Percentiles rank a stretch among this genome's conserved stretches.
Evolutionary conservation across 2,888 invertebrate genomes (phyloP).

Genomic region (Polylopha cassiicola): DNA sequence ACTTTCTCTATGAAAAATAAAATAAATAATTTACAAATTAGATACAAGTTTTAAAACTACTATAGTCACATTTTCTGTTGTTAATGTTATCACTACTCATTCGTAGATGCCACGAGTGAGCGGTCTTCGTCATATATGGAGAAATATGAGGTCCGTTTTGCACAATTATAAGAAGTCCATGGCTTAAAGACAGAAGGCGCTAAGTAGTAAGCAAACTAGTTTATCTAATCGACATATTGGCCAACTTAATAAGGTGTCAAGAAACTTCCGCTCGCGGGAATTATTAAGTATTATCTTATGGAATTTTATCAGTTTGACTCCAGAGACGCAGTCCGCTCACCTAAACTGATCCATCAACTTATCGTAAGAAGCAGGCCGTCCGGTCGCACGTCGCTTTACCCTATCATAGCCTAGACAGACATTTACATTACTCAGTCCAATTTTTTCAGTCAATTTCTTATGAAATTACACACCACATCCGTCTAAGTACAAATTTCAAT

Average conservation of each 20-base stretch:
- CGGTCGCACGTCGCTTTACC: constrained; percentile 58
- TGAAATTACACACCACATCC: constrained; percentile 65
- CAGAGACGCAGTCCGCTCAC: constrained; percentile 39
- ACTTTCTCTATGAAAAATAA: constrained; percentile 76
- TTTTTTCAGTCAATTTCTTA: constrained; percentile 74
- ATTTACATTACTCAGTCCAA: constrained; percentile 76
- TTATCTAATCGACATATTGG: constrained; percentile 15
- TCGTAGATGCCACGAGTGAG: constrained; percentile 49
- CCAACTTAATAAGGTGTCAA: constrained; percentile 25
- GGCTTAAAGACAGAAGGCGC: too few species aligned
- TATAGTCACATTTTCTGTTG: constrained; percentile 66
- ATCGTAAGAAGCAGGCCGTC: constrained; percentile 60
- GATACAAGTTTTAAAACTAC: constrained; percentile 66
- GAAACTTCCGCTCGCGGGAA: constrained; percentile 27
- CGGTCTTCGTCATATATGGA: constrained; percentile 26
- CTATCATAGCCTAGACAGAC: constrained; percentile 71
- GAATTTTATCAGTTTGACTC: constrained; percentile 14
- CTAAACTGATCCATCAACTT: constrained; percentile 36
- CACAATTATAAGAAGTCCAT: constrained; percentile 2
- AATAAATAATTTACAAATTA: constrained; percentile 75
- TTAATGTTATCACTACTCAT: constrained; percentile 58
- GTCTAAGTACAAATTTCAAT: constrained; percentile 64
- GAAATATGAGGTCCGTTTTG: too few species aligned
- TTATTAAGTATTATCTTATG: constrained; percentile 16
- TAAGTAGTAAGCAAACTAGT: constrained; percentile 11